Percentiles rank a stretch among this genome's conserved stretches.
Evolutionary conservation across 2,888 invertebrate genomes (phyloP).

Genomic region (Protophormia terraenovae): DNA sequence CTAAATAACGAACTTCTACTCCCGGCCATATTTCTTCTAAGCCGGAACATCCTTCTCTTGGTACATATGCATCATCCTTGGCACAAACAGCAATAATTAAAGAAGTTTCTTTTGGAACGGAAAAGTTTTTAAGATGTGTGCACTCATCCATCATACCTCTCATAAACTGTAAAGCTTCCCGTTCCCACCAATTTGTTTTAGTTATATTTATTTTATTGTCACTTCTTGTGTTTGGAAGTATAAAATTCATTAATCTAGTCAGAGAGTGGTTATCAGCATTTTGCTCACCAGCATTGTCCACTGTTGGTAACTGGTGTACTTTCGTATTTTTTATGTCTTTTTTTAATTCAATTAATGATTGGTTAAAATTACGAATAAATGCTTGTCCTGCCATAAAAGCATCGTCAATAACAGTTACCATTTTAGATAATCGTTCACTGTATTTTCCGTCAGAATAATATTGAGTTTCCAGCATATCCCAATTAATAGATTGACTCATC

Average conservation of each 20-base stretch:
- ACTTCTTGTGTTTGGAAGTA: slow-evolving; percentile 74
- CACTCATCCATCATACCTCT: slow-evolving; percentile 99
- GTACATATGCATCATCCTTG: slow-evolving; percentile 94
- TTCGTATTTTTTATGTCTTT: slow-evolving; percentile 76
- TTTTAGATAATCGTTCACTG: slow-evolving; percentile 91
- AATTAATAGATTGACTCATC: slow-evolving; percentile 96
- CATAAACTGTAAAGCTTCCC: slow-evolving; percentile 96
- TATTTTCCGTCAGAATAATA: slow-evolving; percentile 91
- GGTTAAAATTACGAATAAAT: slow-evolving; percentile 86
- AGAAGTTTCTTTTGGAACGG: slow-evolving; percentile 92
- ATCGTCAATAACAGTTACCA: slow-evolving; percentile 91
- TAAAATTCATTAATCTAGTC: slow-evolving; percentile 79
- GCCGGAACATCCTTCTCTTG: slow-evolving; percentile 90
- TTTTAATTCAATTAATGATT: slow-evolving; percentile 81
- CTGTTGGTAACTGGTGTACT: background rate
- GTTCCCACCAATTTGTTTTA: slow-evolving; percentile 87
- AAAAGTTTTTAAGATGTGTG: slow-evolving; percentile 97
- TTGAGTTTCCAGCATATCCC: slow-evolving; percentile 94
- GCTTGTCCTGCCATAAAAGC: slow-evolving; percentile 88
- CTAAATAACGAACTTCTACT: slow-evolving; percentile 91
- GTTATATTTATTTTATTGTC: slow-evolving; percentile 82
- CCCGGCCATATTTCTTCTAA: slow-evolving; percentile 97
- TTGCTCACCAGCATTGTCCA: background rate
- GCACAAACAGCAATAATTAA: slow-evolving; percentile 96
- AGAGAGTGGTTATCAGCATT: slow-evolving; percentile 68